A percentile compares a stretch with the other conserved stretches of the same genome.
phyloP scores from a whole-genome alignment of 1,140 invertebrate species.

The Colletes gigas region DNA sequence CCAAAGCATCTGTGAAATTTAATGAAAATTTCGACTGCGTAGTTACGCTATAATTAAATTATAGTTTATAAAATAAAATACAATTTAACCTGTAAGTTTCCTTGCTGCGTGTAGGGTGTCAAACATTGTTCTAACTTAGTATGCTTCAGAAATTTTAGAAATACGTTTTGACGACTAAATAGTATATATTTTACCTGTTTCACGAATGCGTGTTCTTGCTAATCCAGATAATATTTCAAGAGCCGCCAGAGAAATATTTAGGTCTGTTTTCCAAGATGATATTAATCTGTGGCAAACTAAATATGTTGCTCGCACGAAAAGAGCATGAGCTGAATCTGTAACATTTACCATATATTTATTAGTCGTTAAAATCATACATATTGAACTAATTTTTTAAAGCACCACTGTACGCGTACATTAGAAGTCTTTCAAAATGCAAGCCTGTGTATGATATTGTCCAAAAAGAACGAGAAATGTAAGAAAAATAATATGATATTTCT shows the following conservation, averaged over 20 bases:
- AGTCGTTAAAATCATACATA: conserved; percentile 19
- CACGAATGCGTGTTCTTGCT: conserved; percentile 91
- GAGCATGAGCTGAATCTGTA: conserved; percentile 90
- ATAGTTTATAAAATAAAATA: conserved; percentile 23
- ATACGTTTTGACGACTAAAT: conserved; percentile 16
- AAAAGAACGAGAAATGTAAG: conserved; percentile 56
- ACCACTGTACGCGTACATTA: neutral
- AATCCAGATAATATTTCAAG: conserved; percentile 94
- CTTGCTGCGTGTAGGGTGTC: conserved; percentile 73
- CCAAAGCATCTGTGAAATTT: conserved; percentile 86
- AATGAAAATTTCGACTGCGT: conserved; percentile 17
- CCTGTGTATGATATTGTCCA: conserved; percentile 18
- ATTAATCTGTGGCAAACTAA: conserved; percentile 96
- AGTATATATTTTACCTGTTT: conserved; percentile 87
- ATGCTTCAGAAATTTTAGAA: conserved; percentile 16
- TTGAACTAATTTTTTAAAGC: conserved; percentile 5
- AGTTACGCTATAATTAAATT: neutral
- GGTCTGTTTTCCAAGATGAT: conserved; percentile 96
- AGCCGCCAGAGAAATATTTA: conserved; percentile 96
- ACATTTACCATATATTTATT: conserved; percentile 55
- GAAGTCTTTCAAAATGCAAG: conserved; percentile 37
- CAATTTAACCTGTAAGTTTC: conserved; percentile 77
- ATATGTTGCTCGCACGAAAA: conserved; percentile 95
- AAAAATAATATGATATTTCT: conserved; percentile 38
- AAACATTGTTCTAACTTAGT: conserved; percentile 37